A percentile compares a stretch with the other conserved stretches of the same genome.
phyloP scores from a whole-genome alignment of 2,888 invertebrate species.

The Chloroclystis v-ata region DNA sequence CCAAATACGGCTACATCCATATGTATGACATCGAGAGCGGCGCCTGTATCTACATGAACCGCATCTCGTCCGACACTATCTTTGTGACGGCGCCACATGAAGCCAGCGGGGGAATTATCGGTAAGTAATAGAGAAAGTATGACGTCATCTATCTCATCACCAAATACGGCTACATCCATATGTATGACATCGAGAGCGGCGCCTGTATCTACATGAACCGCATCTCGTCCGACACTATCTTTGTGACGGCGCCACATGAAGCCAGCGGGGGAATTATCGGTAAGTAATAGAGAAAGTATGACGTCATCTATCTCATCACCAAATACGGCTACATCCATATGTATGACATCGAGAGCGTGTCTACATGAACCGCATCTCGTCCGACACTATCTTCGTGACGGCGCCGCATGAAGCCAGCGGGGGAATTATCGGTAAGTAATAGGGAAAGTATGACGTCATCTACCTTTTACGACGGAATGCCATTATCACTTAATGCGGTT shows the following conservation, averaged over 20 bases:
- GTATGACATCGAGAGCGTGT: constrained; percentile 89
- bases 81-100: constrained; percentile 99
- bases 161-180: constrained; percentile 98
- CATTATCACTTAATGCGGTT: constrained; percentile 99
- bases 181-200: constrained; percentile 88
- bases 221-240: constrained; percentile 98
- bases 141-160: constrained; percentile 98
- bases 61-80: constrained; percentile 98
- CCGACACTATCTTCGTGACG: constrained; percentile 98
- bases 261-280: constrained; percentile 97
- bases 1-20: constrained; percentile 99
- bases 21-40: constrained; percentile 89
- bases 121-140: constrained; percentile 90
- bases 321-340: constrained; percentile 99
- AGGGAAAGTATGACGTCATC: constrained; percentile 98
- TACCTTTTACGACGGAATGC: too few species aligned
- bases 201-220: constrained; percentile 99
- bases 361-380: constrained; percentile 99
- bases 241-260: constrained; percentile 98
- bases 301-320: constrained; percentile 97
- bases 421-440: constrained; percentile 93
- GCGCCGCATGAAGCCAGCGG: constrained; percentile 96
- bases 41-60: constrained; percentile 98
- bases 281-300: constrained; percentile 90
- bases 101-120: constrained; percentile 96